Conservation (phyloP, 1,140 invertebrate species). For the Trichonephila inaurata region DNA sequence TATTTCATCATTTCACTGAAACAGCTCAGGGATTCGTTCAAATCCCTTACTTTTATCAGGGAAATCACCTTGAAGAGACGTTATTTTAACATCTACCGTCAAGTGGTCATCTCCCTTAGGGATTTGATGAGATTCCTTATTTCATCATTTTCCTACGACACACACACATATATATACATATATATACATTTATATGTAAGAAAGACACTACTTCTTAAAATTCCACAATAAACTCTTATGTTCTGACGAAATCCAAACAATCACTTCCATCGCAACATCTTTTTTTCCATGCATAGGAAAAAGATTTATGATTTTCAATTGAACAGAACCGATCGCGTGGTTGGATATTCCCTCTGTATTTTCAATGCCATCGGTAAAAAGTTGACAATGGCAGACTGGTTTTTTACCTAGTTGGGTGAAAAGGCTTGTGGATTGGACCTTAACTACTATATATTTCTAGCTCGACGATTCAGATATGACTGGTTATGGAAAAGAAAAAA, state of each 20-base stretch:
- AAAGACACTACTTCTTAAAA: neutral
- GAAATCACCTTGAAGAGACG: too few relatives aligned
- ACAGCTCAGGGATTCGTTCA: too few relatives aligned
- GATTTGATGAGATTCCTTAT: too few relatives aligned
- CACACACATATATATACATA: too few relatives aligned
- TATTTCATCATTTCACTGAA: too few relatives aligned
- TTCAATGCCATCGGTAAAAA: constrained; percentile 8
- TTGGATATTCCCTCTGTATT: constrained; percentile 17
- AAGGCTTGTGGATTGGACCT: neutral
- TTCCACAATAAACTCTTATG: neutral
- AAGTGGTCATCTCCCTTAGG: too few relatives aligned
- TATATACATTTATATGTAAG: too few relatives aligned
- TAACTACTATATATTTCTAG: neutral
- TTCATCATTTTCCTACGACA: too few relatives aligned
- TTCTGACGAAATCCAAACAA: neutral
- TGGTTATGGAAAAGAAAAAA: neutral
- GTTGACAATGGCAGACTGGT: neutral
- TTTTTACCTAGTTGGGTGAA: constrained; percentile 18
- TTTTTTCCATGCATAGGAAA: neutral
- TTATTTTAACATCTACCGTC: too few relatives aligned
- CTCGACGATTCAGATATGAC: neutral
- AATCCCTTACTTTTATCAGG: too few relatives aligned
- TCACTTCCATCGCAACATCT: neutral
- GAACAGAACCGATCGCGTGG: constrained; percentile 11
- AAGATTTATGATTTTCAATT: constrained; percentile 24